phyloP scores from a whole-genome alignment of 2,113 vertebrate genomes.

The Vimba vimba region DNA sequence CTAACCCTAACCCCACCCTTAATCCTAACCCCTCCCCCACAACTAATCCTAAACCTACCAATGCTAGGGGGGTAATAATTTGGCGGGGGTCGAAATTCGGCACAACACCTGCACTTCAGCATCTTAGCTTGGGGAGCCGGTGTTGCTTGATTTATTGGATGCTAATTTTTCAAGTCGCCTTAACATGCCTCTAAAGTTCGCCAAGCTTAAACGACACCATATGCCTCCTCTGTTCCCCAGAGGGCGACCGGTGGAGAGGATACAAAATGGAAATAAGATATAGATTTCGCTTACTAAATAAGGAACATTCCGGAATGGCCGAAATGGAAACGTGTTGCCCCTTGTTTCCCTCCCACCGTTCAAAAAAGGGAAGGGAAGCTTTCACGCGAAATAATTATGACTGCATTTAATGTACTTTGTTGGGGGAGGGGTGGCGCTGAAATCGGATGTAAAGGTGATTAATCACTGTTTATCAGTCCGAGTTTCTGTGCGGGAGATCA shows the following conservation, averaged over 20 bases:
- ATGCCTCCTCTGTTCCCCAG: slow-evolving; percentile 59
- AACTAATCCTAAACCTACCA: too few species aligned
- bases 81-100: too few species aligned
- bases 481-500: slow-evolving; percentile 82
- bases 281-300: slow-evolving; percentile 57
- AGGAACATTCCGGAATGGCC: slow-evolving; percentile 36
- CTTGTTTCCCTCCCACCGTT: slow-evolving; percentile 19
- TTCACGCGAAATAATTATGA: slow-evolving; percentile 74
- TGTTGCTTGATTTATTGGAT: slow-evolving; percentile 66
- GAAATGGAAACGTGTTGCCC: slow-evolving; percentile 21
- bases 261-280: slow-evolving; percentile 64
- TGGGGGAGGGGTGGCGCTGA: slow-evolving; percentile 67
- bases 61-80: too few species aligned
- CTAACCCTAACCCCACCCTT: too few species aligned
- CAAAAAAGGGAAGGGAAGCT: slow-evolving; percentile 37
- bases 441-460: slow-evolving; percentile 78
- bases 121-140: slow-evolving; percentile 43
- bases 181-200: slow-evolving; percentile 67
- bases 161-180: slow-evolving; percentile 68
- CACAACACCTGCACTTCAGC: slow-evolving; percentile 43
- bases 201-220: slow-evolving; percentile 71
- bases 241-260: slow-evolving; percentile 47
- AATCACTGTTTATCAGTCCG: slow-evolving; percentile 86
- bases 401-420: slow-evolving; percentile 79
- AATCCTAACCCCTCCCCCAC: too few species aligned